Evolutionary conservation across 2,797 vertebrate species (phyloP).

Genomic region (Scolopax bukidnonensis): DNA sequence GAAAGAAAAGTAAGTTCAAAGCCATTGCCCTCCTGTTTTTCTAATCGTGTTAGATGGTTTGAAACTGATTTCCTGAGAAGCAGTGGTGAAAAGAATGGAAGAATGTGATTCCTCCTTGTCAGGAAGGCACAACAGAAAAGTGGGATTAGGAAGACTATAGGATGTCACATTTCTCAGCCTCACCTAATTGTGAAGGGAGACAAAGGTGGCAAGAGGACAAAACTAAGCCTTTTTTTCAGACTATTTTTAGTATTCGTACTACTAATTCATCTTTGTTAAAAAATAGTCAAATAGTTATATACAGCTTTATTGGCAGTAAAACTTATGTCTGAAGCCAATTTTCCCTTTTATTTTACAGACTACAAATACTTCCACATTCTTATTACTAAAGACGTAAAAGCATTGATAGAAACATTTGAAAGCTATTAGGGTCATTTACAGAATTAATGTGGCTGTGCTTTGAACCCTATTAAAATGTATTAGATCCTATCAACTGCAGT

Average conservation of each 20-base stretch:
- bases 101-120: not conserved
- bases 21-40: not conserved
- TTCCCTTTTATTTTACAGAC: conserved; percentile 66
- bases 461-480: conserved; percentile 57
- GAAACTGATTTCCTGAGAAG: not conserved
- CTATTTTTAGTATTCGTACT: conserved; percentile 3
- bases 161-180: not conserved
- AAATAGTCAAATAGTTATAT: conserved; percentile 1
- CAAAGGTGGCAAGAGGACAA: conserved; percentile 28
- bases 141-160: not conserved
- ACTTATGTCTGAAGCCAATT: conserved; percentile 48
- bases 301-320: conserved; percentile 52
- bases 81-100: not conserved
- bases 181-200: not conserved
- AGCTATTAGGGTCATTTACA: conserved; percentile 56
- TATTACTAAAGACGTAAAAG: conserved; percentile 44
- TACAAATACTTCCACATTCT: conserved; percentile 63
- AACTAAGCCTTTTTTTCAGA: not conserved
- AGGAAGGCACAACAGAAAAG: not conserved
- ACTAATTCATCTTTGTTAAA: conserved; percentile 22
- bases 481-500: not conserved
- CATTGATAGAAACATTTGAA: conserved; percentile 63
- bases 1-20: conserved; percentile 10
- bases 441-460: conserved; percentile 50
- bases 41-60: not conserved